A percentile compares a stretch with the other conserved stretches of the same genome.
These are phyloP conservation scores for Zeus faber DNA, from an alignment of 2,113 vertebrate genomes.

Conservation along the genomic window DNA sequence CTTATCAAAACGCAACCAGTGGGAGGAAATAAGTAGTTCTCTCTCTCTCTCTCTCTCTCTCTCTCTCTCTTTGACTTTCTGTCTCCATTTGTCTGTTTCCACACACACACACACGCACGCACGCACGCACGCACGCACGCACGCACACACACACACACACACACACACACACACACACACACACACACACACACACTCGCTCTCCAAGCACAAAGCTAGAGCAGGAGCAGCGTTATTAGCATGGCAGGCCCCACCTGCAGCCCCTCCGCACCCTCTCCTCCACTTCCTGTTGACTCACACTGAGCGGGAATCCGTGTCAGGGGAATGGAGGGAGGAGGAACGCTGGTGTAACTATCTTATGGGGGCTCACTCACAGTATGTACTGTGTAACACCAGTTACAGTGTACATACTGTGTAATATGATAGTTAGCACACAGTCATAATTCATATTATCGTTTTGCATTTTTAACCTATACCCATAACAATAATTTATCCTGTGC, in stretches of 20 bases:
- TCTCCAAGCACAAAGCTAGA: conserved; percentile 20
- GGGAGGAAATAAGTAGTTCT: conserved; percentile 10
- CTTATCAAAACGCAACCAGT: conserved; percentile 21
- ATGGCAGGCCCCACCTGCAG: conserved; percentile 40
- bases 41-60: background rate
- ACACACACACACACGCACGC: conserved; percentile 5
- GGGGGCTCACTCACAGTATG: no score
- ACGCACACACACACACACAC: conserved; percentile 4
- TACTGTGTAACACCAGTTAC: no score
- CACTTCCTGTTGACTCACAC: conserved; percentile 73
- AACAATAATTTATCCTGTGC: no score
- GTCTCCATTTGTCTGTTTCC: background rate
- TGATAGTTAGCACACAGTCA: no score
- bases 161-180: conserved; percentile 13
- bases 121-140: conserved; percentile 6
- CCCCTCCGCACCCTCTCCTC: background rate
- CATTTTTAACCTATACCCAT: no score
- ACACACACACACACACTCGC: background rate
- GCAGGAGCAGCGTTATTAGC: conserved; percentile 34
- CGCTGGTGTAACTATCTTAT: no score
- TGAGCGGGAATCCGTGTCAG: conserved; percentile 42
- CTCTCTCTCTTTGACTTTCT: background rate
- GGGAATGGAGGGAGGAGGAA: no score
- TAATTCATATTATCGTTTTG: no score
- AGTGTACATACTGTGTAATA: no score